These are phyloP conservation scores for Seira musarum DNA, from an alignment of 2,888 invertebrate species.

Conservation along the genomic window DNA sequence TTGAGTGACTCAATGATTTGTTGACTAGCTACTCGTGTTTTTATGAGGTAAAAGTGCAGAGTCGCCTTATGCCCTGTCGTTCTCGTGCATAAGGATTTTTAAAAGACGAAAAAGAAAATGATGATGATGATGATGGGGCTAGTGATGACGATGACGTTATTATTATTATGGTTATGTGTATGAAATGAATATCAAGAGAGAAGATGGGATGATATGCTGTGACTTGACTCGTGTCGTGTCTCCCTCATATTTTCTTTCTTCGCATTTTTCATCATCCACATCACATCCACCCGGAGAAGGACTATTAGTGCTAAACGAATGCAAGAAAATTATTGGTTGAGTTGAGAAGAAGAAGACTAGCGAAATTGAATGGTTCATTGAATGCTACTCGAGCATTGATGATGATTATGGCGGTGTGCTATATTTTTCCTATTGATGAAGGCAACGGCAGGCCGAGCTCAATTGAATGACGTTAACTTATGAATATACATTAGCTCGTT, in stretches of 20 bases:
- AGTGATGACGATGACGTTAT: slow-evolving; percentile 15
- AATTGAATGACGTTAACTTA: too few relatives aligned
- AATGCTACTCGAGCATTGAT: too few relatives aligned
- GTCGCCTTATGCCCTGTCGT: not conserved
- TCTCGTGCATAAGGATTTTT: not conserved
- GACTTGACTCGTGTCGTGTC: not conserved
- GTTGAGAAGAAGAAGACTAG: too few relatives aligned
- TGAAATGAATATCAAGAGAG: slow-evolving; percentile 3
- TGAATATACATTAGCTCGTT: too few relatives aligned
- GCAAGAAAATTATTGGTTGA: not conserved
- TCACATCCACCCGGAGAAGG: too few relatives aligned
- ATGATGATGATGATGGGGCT: too few relatives aligned
- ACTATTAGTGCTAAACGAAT: not conserved
- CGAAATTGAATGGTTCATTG: slow-evolving; percentile 1
- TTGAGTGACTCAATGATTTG: slow-evolving; percentile 24
- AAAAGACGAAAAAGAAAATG: not conserved
- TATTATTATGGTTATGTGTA: slow-evolving; percentile 18
- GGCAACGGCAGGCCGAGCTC: too few relatives aligned
- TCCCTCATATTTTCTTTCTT: not conserved
- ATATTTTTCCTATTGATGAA: too few relatives aligned
- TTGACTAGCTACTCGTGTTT: slow-evolving; percentile 16
- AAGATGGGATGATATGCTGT: slow-evolving; percentile 1
- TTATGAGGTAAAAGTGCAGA: slow-evolving; percentile 7
- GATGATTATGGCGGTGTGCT: too few relatives aligned
- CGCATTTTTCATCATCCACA: too few relatives aligned